Evolutionary conservation across 2,797 vertebrate genomes (phyloP), one percentile per base, ranked within the genome.

Genomic region (Nannoperca obscura): DNA sequence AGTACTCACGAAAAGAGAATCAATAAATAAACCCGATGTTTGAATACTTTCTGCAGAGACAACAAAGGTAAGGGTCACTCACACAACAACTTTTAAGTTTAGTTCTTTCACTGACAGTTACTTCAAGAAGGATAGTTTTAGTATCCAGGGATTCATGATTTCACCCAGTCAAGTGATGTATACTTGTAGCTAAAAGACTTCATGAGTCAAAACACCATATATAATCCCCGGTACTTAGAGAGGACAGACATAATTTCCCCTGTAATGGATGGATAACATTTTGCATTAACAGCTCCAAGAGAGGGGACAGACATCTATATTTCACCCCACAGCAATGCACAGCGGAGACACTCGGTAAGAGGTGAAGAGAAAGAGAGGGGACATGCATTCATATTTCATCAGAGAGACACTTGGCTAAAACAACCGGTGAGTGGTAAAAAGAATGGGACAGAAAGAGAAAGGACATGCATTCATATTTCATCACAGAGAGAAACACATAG

Each of bases 391-490:
- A 92, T 92, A 88, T 91, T 93, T 93, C 49, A 93, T 84, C 61
- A 79, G 52, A 47, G 59, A 53, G 83, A 83, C 75, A 76, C 78
- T 84, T 81, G 61, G 87, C 67, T 80, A 83, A 90, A 88, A 82
- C 77, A 82, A 71, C 36, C 2, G 44, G 86, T 82, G 85, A 91
- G 88, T 89, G 82, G 85, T 70, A 53, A 75, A 80, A 71, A 70
- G 53, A 73, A 80, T 42, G 59, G 76, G 64, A 78, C 40, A n/a
- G 70, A 66, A 77, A 74, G 50, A 80, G 77, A 88, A 85, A 81
- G 86, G 89, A 90, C 83, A 63, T 5, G 49, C 86, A 92, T 93
- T 80, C 76, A 92, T 93, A 89, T 91, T 93, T 93, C 46, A 93
- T 91, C 74, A 71, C 13, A 3, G 7, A n/a, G 82, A 83, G 62